Conservation (phyloP, 2,888 invertebrate species). For the Encarsia formosa region DNA sequence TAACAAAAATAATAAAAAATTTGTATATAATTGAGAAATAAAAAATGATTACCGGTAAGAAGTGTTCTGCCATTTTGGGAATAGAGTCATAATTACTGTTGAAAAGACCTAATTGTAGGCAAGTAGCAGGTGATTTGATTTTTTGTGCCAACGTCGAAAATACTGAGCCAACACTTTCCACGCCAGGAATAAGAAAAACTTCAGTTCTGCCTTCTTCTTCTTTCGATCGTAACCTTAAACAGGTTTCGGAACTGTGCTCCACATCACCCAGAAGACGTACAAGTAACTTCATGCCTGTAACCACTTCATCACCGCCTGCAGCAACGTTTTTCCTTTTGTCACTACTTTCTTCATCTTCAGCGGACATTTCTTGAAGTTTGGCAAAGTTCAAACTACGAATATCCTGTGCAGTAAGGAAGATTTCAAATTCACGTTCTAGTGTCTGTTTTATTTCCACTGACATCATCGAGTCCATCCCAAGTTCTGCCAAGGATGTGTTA, state of each 20-base stretch:
- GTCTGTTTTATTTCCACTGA: constrained; percentile 94
- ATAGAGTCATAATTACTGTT: constrained; percentile 51
- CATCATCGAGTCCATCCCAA: constrained; percentile 97
- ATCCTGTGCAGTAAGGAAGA: constrained; percentile 81
- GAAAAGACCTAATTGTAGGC: constrained; percentile 38
- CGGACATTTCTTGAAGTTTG: constrained; percentile 53
- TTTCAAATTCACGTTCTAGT: constrained; percentile 82
- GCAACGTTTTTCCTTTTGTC: background rate
- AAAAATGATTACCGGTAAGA: constrained; percentile 54
- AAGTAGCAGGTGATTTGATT: constrained; percentile 41
- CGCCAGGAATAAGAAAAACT: constrained; percentile 44
- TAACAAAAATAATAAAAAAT: background rate
- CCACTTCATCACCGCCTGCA: constrained; percentile 13
- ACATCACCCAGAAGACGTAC: constrained; percentile 28
- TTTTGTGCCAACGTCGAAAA: constrained; percentile 41
- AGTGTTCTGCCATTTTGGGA: constrained; percentile 53
- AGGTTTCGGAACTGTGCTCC: constrained; percentile 27
- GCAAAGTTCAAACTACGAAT: constrained; percentile 76
- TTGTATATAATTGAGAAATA: background rate
- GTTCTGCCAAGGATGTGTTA: constrained; percentile 74
- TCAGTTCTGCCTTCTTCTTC: constrained; percentile 27
- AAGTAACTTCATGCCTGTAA: constrained; percentile 31
- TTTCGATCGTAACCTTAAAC: constrained; percentile 34
- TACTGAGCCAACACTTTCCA: constrained; percentile 46
- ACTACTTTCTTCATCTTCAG: background rate